Base-by-base conservation (phyloP, 2,888 invertebrate species). In the Andrena camellia region DNA sequence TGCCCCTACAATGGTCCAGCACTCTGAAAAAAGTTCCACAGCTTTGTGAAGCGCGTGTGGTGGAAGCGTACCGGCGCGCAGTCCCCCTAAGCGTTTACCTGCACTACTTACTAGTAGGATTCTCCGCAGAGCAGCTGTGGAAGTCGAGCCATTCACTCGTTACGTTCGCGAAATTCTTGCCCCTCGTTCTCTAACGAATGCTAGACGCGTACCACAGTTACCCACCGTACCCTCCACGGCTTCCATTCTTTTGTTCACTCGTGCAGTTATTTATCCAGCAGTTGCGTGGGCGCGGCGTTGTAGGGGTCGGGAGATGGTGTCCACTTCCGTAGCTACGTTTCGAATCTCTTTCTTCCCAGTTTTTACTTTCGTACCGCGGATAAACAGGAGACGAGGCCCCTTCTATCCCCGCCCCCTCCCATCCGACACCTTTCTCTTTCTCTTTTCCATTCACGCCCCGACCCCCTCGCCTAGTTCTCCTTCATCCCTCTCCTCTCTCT, bases 201-300 rank as follows among this genome's bases (percentile, higher is more conserved):
- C 67, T 60, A 78, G 74, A 68, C 52, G 54, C 78, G 54, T 68
- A 60, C 10, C 35, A 54, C 60, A 62, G 67, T 72, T 78, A 63
- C 48, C n/a, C n/a, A n/a, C n/a, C n/a, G 17, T 63, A 54, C 67
- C 73, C 54, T 50, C 33, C 50, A 54, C 42, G 35, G 35, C 35
- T 33, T 60, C 57, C 26, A 69, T 79, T 79, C 73, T 74, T 81
- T 85, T 81, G 69, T 85, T 80, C 77, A 64, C 33, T 42, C 57
- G 70, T 26, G 42, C 81, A 78, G 86, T 79, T 85, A 87, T 83
- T 81, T 81, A 83, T 83, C 75, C 78, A 60, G 75, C 78, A 64
- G 76, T 85, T 72, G 85, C 79, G 78, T 62, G 75, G 66, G n/a
- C 42, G 2, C 17, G 23, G n/a, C 26, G 26, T 2, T 5, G 54